Base-by-base conservation (phyloP, 2,113 vertebrate species). In the Sturnira hondurensis region DNA sequence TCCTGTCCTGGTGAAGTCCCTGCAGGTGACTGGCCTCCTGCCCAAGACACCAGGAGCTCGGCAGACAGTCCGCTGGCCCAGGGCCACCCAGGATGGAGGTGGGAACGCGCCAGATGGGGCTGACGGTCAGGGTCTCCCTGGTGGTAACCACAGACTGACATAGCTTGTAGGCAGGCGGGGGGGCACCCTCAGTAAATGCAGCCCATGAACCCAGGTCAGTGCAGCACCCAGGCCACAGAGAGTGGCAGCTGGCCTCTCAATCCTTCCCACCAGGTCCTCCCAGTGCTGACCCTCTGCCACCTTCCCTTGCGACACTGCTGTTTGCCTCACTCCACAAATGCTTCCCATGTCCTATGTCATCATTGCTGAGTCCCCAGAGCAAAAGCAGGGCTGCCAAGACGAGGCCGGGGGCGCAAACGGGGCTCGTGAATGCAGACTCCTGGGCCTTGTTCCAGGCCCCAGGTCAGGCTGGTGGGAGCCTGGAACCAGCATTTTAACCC, bases 381-480 rank as follows among this genome's bases (percentile, higher is more conserved):
- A 38, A 38, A 41, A 15, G 26, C 2, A 9, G 26, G 26, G 38
- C 38, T 50, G 26, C 41, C 20, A 1, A 2, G 22, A 10, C 8
- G 24, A 4, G 0, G 5, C 31, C 3, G 20, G 2, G 26, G 19
- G 2, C 19, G 24, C 61, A 28, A 1, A 17, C 19, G 9, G 1
- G 41, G 5, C 16, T 28, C 1, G 0, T 7, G 28, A 63, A 31
- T 12, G 63, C 43, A 33, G 9, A 65, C 4, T 26, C 50, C 63
- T 10, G 3, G 52, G 68, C 14, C 47, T 20, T 17, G 0, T 24
- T 11, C 14, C 56, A 26, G 65, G 7, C 54, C 16, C 31, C 12
- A 3, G 61, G 17, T 45, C 80, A 8, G 86, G 20, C 19, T 7
- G 5, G 22, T 8, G 31, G 67, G 28, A 31, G 61, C 86, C 52